Base-by-base conservation (phyloP, 2,888 invertebrate genomes). In the Halictus quadricinctus region DNA sequence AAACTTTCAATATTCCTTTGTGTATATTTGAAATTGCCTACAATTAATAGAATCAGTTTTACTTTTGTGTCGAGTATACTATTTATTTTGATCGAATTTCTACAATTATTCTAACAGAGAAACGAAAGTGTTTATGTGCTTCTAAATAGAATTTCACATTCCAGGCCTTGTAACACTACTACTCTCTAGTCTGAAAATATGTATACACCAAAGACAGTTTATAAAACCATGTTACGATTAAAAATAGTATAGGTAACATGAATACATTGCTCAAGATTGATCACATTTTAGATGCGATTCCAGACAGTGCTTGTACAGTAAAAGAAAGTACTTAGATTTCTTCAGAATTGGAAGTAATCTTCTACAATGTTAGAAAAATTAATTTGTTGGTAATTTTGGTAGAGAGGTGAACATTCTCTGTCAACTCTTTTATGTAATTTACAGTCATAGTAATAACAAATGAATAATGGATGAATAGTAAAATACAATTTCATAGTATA, bases 371-470 rank as follows among this genome's bases (percentile, higher is more conserved):
- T 41, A 70, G 69, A 72, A 54, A 66, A 36, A 72, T 64, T 66
- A 69, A 79, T 81, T 72, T 76, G 70, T 81, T 78, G 21, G 29
- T 64, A 73, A 86, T 48, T 87, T 84, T 84, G 84, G 79, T 80
- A 86, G 87, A 86, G 87, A 87, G 75, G 83, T 87, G 87, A 79
- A 87, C 86, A 86, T 86, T 86, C 78, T 79, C 64, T 79, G 73
- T 74, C 72, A 75, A 87, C 74, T 76, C 66, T 80, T 60, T 25
- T 60, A 48, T 70, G 80, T 77, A 82, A 36, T 72, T 54, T 72
- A 64, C 15, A 64, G 29, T 64, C 64, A 64, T 64, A 43, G 74
- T 76, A 79, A 74, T 25, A 46, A 72, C 64, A 41, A 74, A 79
- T n/a, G 50, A 77, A 80, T 41, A 58, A 70, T 46, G 18, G 41